Base-by-base conservation (phyloP, 2,113 vertebrate genomes). In the Chinchilla lanigera region DNA sequence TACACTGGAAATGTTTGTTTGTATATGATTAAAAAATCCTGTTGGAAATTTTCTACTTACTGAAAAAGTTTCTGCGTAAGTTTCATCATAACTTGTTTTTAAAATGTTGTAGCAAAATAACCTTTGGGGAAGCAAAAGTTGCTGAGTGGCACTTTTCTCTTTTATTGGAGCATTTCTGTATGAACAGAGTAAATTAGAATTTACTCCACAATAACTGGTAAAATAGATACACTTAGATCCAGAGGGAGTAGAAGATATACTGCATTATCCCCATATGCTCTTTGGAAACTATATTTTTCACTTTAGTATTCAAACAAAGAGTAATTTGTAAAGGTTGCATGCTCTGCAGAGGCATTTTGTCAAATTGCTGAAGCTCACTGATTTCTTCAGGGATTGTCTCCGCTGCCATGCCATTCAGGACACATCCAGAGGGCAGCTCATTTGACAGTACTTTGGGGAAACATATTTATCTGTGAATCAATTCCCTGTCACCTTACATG, bases 401-500 rank as follows among this genome's bases (percentile, higher is more conserved):
- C 86, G 60, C 69, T 89, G 96, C 63, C 35, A 16, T 94, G 95
- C 93, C 69, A 60, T 94, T 97, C 96, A 97, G 96, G 52, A 95
- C 92, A 94, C 54, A 98, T 89, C 65, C 77, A 96, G 95, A 96
- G 52, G 98, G 12, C 88, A 97, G 77, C 82, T 98, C 97, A 56
- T 96, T 97, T 98, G 97, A 96, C 93, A 92, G 92, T 78, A 88
- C 44, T 98, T 96, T 90, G 71, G 24, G 96, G 93, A 97, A 98
- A 92, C 35, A 96, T 85, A 98, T 98, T 98, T 98, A 71, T 95
- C 86, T 96, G 97, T 94, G 56, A 93, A 98, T 97, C 97, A 98
- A 97, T 98, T 98, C 98, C 80, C 95, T 98, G 97, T 97, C 97
- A 98, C 94, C 73, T 85, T 94, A 50, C 54, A 90, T 97, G 38